These are phyloP conservation scores for Micropterix aruncella DNA, from an alignment of 2,888 invertebrate species.

Conservation along the genomic window DNA sequence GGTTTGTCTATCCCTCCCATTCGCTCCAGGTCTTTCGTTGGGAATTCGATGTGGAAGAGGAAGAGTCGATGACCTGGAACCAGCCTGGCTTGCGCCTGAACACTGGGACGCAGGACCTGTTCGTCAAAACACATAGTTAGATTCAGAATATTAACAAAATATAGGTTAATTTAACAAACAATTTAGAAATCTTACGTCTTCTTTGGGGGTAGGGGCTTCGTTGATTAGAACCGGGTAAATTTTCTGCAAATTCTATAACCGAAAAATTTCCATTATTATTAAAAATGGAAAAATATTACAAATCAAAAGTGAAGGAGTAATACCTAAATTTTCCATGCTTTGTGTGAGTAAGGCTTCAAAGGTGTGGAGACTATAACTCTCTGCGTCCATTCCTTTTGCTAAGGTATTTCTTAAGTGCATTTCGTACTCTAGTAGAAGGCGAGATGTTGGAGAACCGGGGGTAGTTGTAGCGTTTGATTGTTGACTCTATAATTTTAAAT, in stretches of 20 bases:
- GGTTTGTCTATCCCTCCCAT: slow-evolving; percentile 29
- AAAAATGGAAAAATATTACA: background rate
- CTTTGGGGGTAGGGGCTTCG: slow-evolving; percentile 75
- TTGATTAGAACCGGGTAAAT: slow-evolving; percentile 69
- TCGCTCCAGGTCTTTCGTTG: slow-evolving; percentile 43
- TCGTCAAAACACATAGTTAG: slow-evolving; percentile 19
- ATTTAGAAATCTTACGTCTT: slow-evolving; percentile 55
- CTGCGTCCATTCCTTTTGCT: slow-evolving; percentile 91
- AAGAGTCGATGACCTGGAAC: slow-evolving; percentile 71
- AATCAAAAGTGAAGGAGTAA: too few species aligned
- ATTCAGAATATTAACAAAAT: background rate
- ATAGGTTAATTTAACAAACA: background rate
- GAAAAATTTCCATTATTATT: slow-evolving; percentile 7
- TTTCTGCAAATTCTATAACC: slow-evolving; percentile 71
- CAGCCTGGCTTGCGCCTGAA: slow-evolving; percentile 29
- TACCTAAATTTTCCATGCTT: slow-evolving; percentile 91
- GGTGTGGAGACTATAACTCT: slow-evolving; percentile 87
- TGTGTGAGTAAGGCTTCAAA: slow-evolving; percentile 86
- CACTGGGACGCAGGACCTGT: slow-evolving; percentile 45
- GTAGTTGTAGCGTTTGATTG: slow-evolving; percentile 61
- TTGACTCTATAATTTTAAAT: slow-evolving; percentile 7
- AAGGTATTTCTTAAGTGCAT: slow-evolving; percentile 87
- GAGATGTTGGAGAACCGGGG: slow-evolving; percentile 71
- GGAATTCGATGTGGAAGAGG: slow-evolving; percentile 63
- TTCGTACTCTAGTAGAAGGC: slow-evolving; percentile 80